Percentiles rank a stretch among this genome's conserved stretches.
Evolutionary conservation across 2,888 invertebrate genomes (phyloP).

Genomic region (Chymomyza procnemis): DNA sequence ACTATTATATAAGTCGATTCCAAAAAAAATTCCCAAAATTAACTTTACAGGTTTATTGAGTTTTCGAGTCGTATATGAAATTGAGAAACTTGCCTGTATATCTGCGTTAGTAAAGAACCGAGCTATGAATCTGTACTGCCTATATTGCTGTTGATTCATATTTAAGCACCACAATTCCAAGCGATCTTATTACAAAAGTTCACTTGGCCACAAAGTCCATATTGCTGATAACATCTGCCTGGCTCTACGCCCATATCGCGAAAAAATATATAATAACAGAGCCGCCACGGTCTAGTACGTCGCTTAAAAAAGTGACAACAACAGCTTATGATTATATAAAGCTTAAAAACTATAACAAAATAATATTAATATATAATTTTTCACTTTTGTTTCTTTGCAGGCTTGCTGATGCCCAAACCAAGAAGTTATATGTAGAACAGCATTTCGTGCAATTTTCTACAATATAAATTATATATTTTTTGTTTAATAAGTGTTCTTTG

Average conservation of each 20-base stretch:
- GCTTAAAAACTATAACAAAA: neutral
- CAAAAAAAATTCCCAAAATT: too few species aligned
- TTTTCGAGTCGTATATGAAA: too few species aligned
- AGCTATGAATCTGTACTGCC: neutral
- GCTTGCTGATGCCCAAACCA: conserved; percentile 69
- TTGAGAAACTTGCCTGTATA: too few species aligned
- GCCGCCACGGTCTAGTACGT: conserved; percentile 56
- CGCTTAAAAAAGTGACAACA: conserved; percentile 50
- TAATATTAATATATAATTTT: neutral
- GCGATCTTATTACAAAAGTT: conserved; percentile 20
- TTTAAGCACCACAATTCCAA: conserved; percentile 1
- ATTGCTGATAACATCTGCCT: conserved; percentile 46
- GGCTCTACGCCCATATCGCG: conserved; percentile 21
- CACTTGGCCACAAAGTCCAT: conserved; percentile 7
- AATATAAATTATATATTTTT: neutral
- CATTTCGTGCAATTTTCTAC: conserved; percentile 70
- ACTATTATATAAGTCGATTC: too few species aligned
- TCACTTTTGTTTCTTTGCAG: conserved; percentile 44
- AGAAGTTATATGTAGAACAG: conserved; percentile 31
- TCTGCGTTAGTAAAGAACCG: too few species aligned
- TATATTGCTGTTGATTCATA: neutral
- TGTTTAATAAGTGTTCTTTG: conserved; percentile 49
- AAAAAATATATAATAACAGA: neutral
- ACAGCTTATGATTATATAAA: conserved; percentile 23
- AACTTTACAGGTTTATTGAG: too few species aligned